Base-by-base conservation (phyloP, 2,113 vertebrate genomes). In the Chlamydotis undulata region DNA sequence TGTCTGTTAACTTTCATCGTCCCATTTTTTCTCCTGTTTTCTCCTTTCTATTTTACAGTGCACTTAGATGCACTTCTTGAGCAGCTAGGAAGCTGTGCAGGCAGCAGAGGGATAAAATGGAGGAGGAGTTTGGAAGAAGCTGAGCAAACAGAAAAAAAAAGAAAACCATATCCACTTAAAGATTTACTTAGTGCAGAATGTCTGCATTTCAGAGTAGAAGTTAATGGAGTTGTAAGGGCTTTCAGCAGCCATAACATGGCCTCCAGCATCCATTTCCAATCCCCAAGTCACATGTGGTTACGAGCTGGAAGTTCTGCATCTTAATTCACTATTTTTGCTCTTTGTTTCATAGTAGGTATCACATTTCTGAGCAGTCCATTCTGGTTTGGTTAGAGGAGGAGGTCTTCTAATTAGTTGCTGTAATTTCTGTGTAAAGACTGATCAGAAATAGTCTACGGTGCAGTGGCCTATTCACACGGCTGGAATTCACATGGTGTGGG, bases 141-240 rank as follows among this genome's bases (percentile, higher is more conserved):
- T 77, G 35, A 73, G 65, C 13, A 87, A 60, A 9, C 6, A 59
- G n/a, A 10, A 33, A 43, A 50, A 49, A 50, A 43, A 49, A n/a
- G 4, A 29, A 71, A 74, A 14, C 9, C 26, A 91, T 52, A 70
- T 7, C 9, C 56, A 67, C 33, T 92, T 52, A 78, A 84, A 94
- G 12, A 89, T 63, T 89, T 70, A 78, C 26, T 87, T 75, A 73
- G 68, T 7, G 7, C 43, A 87, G 80, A 82, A 84, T 29, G 37
- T 52, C 85, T 86, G 85, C 86, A 71, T 77, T 93, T 92, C 39
- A 83, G 12, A 92, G 69, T 39, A 85, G 76, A 90, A 86, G 57
- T 71, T 83, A 89, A 93, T 77, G 64, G 64, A 92, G 29, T 29
- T 81, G 35, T 35, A 82, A 83, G 37, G 50, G 37, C 1, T 85